These are phyloP conservation scores for Heliangelus exortis DNA, from an alignment of 2,797 vertebrate species.

Conservation along the genomic window DNA sequence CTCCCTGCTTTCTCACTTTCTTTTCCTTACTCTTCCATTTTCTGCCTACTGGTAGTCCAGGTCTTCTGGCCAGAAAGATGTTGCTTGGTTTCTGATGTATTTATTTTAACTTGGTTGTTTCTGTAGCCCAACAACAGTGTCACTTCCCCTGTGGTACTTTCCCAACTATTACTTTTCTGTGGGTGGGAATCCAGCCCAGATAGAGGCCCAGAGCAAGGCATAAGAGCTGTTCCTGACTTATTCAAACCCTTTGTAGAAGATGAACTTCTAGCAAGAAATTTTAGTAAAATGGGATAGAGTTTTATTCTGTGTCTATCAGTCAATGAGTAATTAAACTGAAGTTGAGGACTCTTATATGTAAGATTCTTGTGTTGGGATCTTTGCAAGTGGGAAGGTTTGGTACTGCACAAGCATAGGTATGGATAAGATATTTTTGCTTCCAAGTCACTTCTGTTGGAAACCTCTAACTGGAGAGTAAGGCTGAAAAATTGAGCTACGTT, in stretches of 20 bases:
- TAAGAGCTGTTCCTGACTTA: neutral
- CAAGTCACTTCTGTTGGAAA: neutral
- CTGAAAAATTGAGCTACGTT: neutral
- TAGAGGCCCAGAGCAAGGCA: constrained; percentile 23
- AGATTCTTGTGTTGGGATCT: neutral
- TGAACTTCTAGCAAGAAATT: neutral
- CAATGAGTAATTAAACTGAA: neutral
- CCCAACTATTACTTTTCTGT: constrained; percentile 4
- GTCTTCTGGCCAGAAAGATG: neutral
- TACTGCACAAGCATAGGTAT: neutral
- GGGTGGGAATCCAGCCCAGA: constrained; percentile 29
- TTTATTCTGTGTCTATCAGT: neutral
- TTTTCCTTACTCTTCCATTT: neutral
- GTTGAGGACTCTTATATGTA: neutral
- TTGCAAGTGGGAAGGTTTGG: neutral
- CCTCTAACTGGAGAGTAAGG: neutral
- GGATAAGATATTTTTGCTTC: neutral
- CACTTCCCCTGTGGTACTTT: constrained; percentile 26
- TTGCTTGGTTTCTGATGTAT: constrained; percentile 24
- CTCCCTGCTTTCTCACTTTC: neutral
- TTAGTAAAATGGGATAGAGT: neutral
- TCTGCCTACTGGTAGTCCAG: neutral
- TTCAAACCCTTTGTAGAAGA: neutral
- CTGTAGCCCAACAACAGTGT: neutral
- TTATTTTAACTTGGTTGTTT: constrained; percentile 25